A percentile compares a stretch with the other conserved stretches of the same genome.
Conservation (phyloP, 1,140 invertebrate species). For the Heterodera schachtii region DNA sequence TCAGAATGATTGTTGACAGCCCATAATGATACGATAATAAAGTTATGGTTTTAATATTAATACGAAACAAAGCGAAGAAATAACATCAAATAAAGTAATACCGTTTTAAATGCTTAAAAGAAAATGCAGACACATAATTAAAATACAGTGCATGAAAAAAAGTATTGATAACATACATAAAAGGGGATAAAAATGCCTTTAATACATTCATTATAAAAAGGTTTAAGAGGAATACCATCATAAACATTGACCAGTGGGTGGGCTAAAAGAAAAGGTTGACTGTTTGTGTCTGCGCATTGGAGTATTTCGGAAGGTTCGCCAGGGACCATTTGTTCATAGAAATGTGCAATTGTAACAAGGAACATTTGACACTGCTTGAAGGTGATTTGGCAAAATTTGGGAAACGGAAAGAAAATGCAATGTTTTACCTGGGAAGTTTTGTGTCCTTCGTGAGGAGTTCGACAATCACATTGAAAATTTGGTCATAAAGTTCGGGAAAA, state of each 20-base stretch:
- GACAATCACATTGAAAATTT: constrained; percentile 22
- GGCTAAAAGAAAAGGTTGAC: constrained; percentile 9
- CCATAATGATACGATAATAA: no score
- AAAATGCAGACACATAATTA: no score
- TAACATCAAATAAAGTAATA: no score
- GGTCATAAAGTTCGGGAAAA: constrained; percentile 38
- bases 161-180: no score
- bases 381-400: neutral
- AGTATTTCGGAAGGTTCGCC: constrained; percentile 27
- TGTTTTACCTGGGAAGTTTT: constrained; percentile 26
- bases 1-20: no score
- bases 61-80: no score
- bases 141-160: no score
- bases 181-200: no score
- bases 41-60: no score
- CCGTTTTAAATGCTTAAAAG: no score
- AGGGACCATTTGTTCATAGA: constrained; percentile 38
- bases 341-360: constrained; percentile 25
- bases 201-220: no score
- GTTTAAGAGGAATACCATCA: no score
- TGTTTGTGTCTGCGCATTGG: constrained; percentile 32
- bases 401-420: neutral
- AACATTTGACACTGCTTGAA: constrained; percentile 25
- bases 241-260: neutral
- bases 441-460: constrained; percentile 25